A percentile compares a stretch with the other conserved stretches of the same genome.
Evolutionary conservation across 2,888 invertebrate species (phyloP).

Genomic region (Pristionchus entomophagus): DNA sequence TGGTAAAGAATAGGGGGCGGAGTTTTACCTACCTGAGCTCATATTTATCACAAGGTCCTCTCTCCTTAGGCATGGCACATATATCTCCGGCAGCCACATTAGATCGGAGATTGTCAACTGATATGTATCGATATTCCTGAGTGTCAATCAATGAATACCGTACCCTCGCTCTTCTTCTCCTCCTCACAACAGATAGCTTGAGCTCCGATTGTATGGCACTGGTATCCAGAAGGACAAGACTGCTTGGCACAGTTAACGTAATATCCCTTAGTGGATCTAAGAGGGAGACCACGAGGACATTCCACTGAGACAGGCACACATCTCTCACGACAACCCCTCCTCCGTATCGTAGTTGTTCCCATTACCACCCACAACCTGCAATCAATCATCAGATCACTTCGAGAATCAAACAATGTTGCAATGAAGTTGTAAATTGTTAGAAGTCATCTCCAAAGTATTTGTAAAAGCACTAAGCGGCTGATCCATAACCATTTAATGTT

Average conservation of each 20-base stretch:
- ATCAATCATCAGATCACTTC: background rate
- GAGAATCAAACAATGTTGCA: too few relatives aligned
- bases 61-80: slow-evolving; percentile 71
- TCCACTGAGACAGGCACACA: slow-evolving; percentile 63
- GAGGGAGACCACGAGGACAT: slow-evolving; percentile 52
- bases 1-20: background rate
- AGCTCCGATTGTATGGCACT: slow-evolving; percentile 67
- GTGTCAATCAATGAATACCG: background rate
- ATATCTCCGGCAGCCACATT: slow-evolving; percentile 52
- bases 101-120: slow-evolving; percentile 59
- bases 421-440: too few relatives aligned
- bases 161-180: slow-evolving; percentile 59
- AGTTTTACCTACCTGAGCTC: slow-evolving; percentile 62
- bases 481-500: too few relatives aligned
- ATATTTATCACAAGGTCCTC: slow-evolving; percentile 75
- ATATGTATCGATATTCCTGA: background rate
- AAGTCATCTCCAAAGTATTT: too few relatives aligned
- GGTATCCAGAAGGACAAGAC: slow-evolving; percentile 71
- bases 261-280: slow-evolving; percentile 42
- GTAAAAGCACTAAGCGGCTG: too few relatives aligned
- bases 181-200: slow-evolving; percentile 73
- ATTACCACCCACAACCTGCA: slow-evolving; percentile 75
- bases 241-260: slow-evolving; percentile 68
- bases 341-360: slow-evolving; percentile 74
- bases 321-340: slow-evolving; percentile 61